Percentiles rank a stretch among this genome's conserved stretches.
phyloP scores from a whole-genome alignment of 1,140 invertebrate species.

The Colletes latitarsis region DNA sequence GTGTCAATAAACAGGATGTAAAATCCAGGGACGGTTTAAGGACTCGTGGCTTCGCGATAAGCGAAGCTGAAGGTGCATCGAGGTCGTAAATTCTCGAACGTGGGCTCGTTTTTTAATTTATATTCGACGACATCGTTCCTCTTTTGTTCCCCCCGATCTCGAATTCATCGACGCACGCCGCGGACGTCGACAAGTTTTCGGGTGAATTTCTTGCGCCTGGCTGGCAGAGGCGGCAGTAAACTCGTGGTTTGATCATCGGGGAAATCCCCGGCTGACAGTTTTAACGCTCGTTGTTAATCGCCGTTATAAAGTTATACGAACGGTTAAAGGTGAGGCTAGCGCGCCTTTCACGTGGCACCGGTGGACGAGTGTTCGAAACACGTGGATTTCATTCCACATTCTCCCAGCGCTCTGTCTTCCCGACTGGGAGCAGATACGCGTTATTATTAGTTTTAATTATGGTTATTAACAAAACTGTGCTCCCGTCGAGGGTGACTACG shows the following conservation, averaged over 20 bases:
- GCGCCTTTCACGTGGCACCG: constrained; percentile 48
- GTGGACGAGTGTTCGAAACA: not conserved
- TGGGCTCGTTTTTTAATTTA: no score
- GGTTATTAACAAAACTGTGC: no score
- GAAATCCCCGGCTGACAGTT: constrained; percentile 46
- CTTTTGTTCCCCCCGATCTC: no score
- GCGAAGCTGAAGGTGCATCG: no score
- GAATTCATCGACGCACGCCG: no score
- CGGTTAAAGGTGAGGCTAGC: constrained; percentile 52
- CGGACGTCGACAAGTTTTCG: not conserved
- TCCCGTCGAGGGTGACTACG: no score
- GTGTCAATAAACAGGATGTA: constrained; percentile 7
- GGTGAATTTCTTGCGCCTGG: not conserved
- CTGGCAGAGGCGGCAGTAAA: constrained; percentile 40
- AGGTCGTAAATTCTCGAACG: not conserved
- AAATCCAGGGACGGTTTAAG: not conserved
- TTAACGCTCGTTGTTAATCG: constrained; percentile 45
- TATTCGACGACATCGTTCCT: no score
- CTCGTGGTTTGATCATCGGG: constrained; percentile 42
- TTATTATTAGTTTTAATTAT: constrained; percentile 27
- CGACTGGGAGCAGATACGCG: not conserved
- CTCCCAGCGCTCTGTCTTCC: not conserved
- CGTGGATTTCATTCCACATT: constrained; percentile 4
- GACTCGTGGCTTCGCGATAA: not conserved
- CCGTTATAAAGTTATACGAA: constrained; percentile 29